These are phyloP conservation scores for Limosa lapponica DNA, from an alignment of 2,797 vertebrate genomes.

Conservation along the genomic window DNA sequence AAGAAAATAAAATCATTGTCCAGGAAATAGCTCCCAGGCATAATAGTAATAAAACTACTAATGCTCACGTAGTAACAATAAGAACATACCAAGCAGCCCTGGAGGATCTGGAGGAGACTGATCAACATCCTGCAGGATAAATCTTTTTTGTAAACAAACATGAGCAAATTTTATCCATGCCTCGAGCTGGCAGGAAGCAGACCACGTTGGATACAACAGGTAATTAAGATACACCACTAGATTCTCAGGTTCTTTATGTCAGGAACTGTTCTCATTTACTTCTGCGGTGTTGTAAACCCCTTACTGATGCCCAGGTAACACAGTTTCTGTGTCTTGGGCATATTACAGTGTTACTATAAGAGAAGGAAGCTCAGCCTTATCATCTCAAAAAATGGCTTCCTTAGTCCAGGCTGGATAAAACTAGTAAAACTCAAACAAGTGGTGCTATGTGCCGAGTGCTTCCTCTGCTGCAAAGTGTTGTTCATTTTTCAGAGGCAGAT, in stretches of 20 bases:
- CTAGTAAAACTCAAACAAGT: background rate
- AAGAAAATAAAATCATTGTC: background rate
- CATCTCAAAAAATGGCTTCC: background rate
- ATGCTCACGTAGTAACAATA: background rate
- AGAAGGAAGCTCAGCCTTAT: background rate
- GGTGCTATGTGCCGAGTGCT: background rate
- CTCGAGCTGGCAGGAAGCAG: background rate
- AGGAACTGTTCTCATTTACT: background rate
- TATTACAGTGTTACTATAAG: background rate
- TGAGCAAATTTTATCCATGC: background rate
- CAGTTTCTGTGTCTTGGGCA: background rate
- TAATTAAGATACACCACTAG: background rate
- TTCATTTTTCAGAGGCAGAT: background rate
- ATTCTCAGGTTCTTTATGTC: background rate
- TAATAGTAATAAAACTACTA: background rate
- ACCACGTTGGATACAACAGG: background rate
- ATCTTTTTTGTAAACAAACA: background rate
- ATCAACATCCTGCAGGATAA: background rate
- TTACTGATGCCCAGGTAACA: background rate
- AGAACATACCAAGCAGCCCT: background rate
- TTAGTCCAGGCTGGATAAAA: background rate
- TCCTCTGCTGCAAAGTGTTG: rapidly evolving
- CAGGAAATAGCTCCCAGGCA: background rate
- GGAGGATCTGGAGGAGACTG: background rate
- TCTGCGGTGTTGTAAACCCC: background rate